phyloP scores from a whole-genome alignment of 2,888 invertebrate genomes.

The Dexiosoma caninum region DNA sequence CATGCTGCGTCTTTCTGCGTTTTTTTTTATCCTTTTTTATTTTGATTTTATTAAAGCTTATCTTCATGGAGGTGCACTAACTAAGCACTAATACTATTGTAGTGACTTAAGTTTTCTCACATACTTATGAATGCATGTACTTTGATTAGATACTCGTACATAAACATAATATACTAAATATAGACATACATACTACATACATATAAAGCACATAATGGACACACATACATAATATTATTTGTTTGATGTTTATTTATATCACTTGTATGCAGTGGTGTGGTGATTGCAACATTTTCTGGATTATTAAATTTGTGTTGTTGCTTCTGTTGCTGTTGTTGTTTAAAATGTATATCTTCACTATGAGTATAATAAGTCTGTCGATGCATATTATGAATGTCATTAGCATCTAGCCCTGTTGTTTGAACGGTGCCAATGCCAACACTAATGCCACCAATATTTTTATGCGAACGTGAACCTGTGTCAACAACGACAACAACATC shows the following conservation, averaged over 20 bases:
- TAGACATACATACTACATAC: conserved; percentile 39
- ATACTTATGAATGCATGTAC: no score
- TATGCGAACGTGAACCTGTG: conserved; percentile 55
- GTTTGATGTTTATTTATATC: conserved; percentile 66
- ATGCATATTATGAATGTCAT: conserved; percentile 58
- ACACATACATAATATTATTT: conserved; percentile 69
- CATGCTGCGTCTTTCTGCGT: neutral
- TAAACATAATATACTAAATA: neutral
- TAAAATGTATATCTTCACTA: conserved; percentile 43
- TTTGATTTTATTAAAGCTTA: neutral
- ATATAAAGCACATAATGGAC: neutral
- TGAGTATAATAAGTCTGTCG: conserved; percentile 59
- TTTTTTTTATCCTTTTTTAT: neutral
- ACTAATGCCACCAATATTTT: conserved; percentile 61
- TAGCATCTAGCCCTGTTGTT: conserved; percentile 49
- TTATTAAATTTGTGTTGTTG: conserved; percentile 45
- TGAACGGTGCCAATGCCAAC: conserved; percentile 61
- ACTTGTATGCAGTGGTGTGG: conserved; percentile 59
- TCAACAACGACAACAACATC: conserved; percentile 72
- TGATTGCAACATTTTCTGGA: conserved; percentile 49
- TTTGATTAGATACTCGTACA: neutral
- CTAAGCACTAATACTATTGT: neutral
- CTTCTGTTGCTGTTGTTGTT: conserved; percentile 54
- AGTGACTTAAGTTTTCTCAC: neutral
- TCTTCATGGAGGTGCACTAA: neutral